phyloP scores from a whole-genome alignment of 2,113 vertebrate species.

The Hiodon alosoides region DNA sequence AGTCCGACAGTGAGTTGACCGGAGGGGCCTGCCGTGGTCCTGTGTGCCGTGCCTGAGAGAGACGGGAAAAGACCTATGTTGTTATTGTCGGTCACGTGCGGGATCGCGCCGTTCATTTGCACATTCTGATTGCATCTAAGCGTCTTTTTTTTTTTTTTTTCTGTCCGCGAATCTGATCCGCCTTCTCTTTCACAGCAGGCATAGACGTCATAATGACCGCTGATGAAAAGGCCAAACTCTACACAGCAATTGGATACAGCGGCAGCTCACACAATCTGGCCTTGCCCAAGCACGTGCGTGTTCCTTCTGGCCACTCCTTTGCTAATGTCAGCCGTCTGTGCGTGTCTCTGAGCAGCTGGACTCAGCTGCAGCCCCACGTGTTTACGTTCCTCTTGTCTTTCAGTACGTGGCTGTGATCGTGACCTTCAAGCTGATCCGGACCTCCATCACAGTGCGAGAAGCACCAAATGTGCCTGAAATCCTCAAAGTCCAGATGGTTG shows the following conservation, averaged over 20 bases:
- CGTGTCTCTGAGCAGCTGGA: not conserved
- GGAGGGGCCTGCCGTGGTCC: not conserved
- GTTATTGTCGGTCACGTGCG: not conserved
- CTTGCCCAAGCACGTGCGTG: slow-evolving; percentile 77
- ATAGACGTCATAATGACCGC: slow-evolving; percentile 85
- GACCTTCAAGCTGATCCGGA: slow-evolving; percentile 79
- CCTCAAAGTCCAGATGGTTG: slow-evolving; percentile 86
- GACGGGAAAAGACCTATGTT: not conserved
- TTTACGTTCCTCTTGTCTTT: slow-evolving; percentile 29
- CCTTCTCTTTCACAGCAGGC: slow-evolving; percentile 47
- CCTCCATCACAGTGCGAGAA: slow-evolving; percentile 83
- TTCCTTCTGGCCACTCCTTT: not conserved
- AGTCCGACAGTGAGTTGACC: slow-evolving; percentile 67
- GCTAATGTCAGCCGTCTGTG: not conserved
- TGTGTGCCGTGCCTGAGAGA: not conserved
- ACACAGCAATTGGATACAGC: slow-evolving; percentile 93
- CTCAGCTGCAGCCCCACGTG: not conserved
- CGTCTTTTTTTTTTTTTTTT: not conserved
- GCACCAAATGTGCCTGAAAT: slow-evolving; percentile 74
- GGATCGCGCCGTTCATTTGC: not conserved
- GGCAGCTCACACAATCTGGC: slow-evolving; percentile 76
- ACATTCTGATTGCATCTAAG: not conserved
- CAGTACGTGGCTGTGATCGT: slow-evolving; percentile 85
- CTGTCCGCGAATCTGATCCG: not conserved
- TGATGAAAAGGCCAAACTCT: slow-evolving; percentile 90